These are phyloP conservation scores for Tiliqua scincoides DNA, from an alignment of 2,113 vertebrate genomes.

Conservation along the genomic window DNA sequence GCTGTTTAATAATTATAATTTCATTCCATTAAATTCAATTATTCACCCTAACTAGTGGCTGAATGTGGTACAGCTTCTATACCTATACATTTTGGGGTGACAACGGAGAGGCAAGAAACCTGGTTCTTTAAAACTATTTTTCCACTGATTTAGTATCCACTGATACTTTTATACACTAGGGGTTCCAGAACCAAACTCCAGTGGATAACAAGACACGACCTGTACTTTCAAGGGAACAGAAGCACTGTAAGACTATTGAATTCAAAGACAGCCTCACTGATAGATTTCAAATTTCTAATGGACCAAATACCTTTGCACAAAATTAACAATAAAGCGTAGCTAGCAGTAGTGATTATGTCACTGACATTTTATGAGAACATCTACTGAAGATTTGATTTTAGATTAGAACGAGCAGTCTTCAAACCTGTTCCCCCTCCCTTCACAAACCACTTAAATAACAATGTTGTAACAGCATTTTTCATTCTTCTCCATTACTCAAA, in stretches of 20 bases:
- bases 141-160: too few relatives aligned
- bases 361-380: background rate
- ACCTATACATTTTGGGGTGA: too few relatives aligned
- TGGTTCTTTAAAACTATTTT: too few relatives aligned
- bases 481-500: slow-evolving; percentile 36
- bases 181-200: too few relatives aligned
- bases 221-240: slow-evolving; percentile 8
- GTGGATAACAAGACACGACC: too few relatives aligned
- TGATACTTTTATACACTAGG: too few relatives aligned
- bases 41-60: too few relatives aligned
- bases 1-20: too few relatives aligned
- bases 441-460: background rate
- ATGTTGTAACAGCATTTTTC: slow-evolving; percentile 24
- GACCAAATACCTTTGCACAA: background rate
- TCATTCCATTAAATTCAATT: too few relatives aligned
- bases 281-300: background rate
- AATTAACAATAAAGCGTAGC: background rate
- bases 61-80: too few relatives aligned
- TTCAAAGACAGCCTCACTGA: background rate
- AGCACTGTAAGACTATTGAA: background rate
- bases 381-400: background rate
- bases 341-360: slow-evolving; percentile 56
- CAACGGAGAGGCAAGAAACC: too few relatives aligned
- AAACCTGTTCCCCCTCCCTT: background rate
- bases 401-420: background rate